These are phyloP conservation scores for Catostylus mosaicus DNA, from an alignment of 30 jellyfish, hydroid and myxozoan genomes.

Conservation along the genomic window DNA sequence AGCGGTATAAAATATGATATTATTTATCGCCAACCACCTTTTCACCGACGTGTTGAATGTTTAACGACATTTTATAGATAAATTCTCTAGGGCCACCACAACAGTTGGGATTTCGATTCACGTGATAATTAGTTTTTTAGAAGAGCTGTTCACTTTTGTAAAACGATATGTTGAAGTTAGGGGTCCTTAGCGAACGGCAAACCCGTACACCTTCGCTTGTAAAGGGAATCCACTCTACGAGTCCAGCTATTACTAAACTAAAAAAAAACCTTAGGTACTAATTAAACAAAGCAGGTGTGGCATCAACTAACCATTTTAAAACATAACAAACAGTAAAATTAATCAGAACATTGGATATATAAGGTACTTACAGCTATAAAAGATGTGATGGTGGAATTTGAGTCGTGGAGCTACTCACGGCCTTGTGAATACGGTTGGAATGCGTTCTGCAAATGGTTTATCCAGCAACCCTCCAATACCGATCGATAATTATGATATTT, in stretches of 20 bases:
- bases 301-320: not conserved
- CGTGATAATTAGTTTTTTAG: no score
- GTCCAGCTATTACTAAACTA: not conserved
- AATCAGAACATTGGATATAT: not conserved
- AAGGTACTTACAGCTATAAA: not conserved
- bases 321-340: not conserved
- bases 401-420: constrained; percentile 8
- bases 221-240: not conserved
- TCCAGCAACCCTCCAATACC: not conserved
- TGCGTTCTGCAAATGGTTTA: not conserved
- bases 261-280: not conserved
- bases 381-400: constrained; percentile 3
- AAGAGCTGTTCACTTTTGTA: not conserved
- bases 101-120: no score
- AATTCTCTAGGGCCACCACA: no score
- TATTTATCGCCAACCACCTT: not conserved
- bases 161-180: not conserved
- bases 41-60: not conserved
- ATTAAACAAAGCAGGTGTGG: not conserved
- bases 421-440: constrained; percentile 8
- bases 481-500: not conserved
- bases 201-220: not conserved
- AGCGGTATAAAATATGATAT: not conserved
- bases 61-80: not conserved
- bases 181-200: not conserved